These are phyloP conservation scores for Ernsta delagoae DNA, from an alignment of 2,888 invertebrate genomes.

Conservation along the genomic window DNA sequence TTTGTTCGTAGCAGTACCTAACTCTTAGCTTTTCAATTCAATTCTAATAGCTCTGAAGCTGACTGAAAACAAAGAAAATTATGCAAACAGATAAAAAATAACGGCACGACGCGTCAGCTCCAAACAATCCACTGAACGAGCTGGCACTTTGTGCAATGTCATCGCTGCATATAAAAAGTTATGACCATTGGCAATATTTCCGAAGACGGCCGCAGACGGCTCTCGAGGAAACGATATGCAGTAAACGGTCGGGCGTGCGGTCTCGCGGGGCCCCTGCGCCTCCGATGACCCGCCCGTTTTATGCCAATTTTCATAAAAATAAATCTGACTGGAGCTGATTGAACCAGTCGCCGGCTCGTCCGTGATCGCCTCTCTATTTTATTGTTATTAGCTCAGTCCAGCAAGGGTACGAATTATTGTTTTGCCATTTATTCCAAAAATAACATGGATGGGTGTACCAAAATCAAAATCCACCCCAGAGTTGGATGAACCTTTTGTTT, in stretches of 20 bases:
- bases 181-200: slow-evolving; percentile 83
- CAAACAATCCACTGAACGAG: slow-evolving; percentile 50
- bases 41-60: background rate
- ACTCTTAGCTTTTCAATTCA: background rate
- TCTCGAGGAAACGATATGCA: slow-evolving; percentile 82
- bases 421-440: slow-evolving; percentile 78
- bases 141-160: slow-evolving; percentile 82
- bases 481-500: background rate
- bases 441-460: slow-evolving; percentile 44
- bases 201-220: slow-evolving; percentile 54
- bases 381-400: slow-evolving; percentile 82
- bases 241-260: slow-evolving; percentile 83
- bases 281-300: slow-evolving; percentile 81
- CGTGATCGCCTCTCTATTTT: slow-evolving; percentile 82
- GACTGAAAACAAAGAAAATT: slow-evolving; percentile 25
- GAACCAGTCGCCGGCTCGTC: slow-evolving; percentile 80
- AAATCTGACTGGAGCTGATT: slow-evolving; percentile 83
- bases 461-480: background rate
- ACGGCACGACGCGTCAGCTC: slow-evolving; percentile 50
- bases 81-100: slow-evolving; percentile 21
- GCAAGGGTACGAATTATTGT: slow-evolving; percentile 83
- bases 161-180: slow-evolving; percentile 85
- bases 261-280: slow-evolving; percentile 77
- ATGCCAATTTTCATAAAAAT: slow-evolving; percentile 40
- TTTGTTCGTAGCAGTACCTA: too few relatives aligned